Base-by-base conservation (phyloP, 2,888 invertebrate genomes). In the Argyra leucocephala region DNA sequence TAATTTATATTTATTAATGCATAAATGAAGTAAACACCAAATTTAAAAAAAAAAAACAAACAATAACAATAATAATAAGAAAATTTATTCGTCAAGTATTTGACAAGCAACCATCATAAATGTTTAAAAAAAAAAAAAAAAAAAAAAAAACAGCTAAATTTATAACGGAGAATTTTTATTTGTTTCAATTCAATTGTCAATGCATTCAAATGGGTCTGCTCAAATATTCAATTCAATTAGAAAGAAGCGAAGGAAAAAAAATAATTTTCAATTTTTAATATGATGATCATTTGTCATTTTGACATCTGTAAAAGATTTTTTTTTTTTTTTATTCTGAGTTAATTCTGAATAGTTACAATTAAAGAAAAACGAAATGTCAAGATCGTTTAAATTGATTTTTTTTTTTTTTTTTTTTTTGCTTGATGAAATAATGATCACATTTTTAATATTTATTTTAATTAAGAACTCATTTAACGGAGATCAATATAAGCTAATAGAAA, bases 51-150 rank as follows among this genome's bases (percentile, higher is more conserved):
- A 31, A 31, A 31, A 6, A 31, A 6, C 12, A 31, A 6, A 31
- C 3, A 10, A 31, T n/a, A n/a, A 31, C 10, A 31, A 31, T 5
- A 5, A 31, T 31, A 31, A 31, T 7, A 31, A 31, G 5, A 48
- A 48, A 48, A 48, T 48, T 48, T 48, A 48, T 48, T 48, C 48
- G 48, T 48, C 48, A 48, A 48, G 48, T 48, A 48, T 48, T 48
- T 48, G 48, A 48, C 48, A 48, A 18, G 48, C 48, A 18, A 48
- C 48, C 48, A 48, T 48, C 48, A 48, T 48, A 48, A 48, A 15
- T 48, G 48, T 48, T 48, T n/a, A n/a, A n/a, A n/a, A n/a, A n/a
- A n/a, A n/a, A n/a, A n/a, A n/a, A n/a, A n/a, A n/a, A n/a, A n/a
- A n/a, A n/a, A n/a, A n/a, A n/a, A n/a, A n/a, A 48, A 48, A 48